A percentile compares a stretch with the other conserved stretches of the same genome.
phyloP scores from a whole-genome alignment of 2,888 invertebrate genomes.

The Melieria omissa region DNA sequence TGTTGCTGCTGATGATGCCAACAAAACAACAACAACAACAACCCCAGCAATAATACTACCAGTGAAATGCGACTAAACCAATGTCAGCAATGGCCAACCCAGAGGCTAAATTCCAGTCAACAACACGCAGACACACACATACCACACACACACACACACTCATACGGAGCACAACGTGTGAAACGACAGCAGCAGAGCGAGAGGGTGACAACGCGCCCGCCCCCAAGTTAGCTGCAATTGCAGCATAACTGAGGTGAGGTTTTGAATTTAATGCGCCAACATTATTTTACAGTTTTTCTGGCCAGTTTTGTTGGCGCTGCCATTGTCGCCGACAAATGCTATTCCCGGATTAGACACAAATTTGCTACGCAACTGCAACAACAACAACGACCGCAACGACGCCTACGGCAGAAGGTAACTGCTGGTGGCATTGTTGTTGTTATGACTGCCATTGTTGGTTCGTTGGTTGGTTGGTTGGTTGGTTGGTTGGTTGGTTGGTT shows the following conservation, averaged over 20 bases:
- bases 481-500: neutral
- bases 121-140: neutral
- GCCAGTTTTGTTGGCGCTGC: neutral
- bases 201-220: neutral
- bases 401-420: constrained; percentile 23
- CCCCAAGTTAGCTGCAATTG: too few relatives aligned
- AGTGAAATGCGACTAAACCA: too few relatives aligned
- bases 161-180: neutral
- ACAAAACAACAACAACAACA: too few relatives aligned
- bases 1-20: too few relatives aligned
- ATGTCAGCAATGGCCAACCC: too few relatives aligned
- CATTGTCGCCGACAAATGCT: constrained; percentile 5
- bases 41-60: too few relatives aligned
- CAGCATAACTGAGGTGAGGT: neutral
- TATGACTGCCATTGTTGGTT: too few relatives aligned
- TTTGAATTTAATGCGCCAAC: constrained; percentile 22
- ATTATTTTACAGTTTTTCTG: constrained; percentile 12
- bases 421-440: neutral
- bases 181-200: neutral
- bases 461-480: neutral
- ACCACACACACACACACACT: neutral
- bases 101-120: too few relatives aligned
- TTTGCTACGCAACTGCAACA: constrained; percentile 24
- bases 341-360: constrained; percentile 31
- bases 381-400: neutral